Evolutionary conservation across 2,113 vertebrate species (phyloP).

Genomic region (Silurus asotus): DNA sequence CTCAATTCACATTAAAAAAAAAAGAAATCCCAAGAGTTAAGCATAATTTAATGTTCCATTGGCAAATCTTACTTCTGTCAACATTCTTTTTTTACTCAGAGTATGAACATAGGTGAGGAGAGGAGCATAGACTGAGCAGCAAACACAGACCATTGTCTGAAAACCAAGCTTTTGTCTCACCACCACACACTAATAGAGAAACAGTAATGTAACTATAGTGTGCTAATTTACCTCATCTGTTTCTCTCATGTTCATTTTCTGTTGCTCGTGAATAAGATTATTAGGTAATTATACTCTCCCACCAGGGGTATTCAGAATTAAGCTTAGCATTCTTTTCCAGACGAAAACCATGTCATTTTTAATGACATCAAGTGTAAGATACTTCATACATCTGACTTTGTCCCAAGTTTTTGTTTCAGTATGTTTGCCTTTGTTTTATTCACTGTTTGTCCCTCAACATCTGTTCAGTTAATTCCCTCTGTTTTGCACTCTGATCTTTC

Average conservation of each 20-base stretch:
- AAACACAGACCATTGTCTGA: neutral
- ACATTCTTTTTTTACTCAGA: neutral
- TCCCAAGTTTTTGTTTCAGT: neutral
- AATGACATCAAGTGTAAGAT: too few species aligned
- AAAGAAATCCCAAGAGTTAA: conserved; percentile 35
- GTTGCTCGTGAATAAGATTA: neutral
- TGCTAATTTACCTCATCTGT: neutral
- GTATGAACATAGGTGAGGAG: neutral
- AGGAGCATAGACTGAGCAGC: neutral
- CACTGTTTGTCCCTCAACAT: neutral
- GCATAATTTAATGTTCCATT: conserved; percentile 30
- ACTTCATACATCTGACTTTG: neutral
- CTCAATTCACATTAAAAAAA: conserved; percentile 15
- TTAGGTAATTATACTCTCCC: neutral
- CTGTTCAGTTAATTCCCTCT: neutral
- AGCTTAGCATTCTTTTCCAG: neutral
- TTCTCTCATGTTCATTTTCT: neutral
- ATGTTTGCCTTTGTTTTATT: neutral
- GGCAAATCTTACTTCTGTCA: neutral
- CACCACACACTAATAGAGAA: neutral
- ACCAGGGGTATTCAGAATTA: neutral
- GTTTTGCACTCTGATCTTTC: neutral
- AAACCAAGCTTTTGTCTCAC: neutral
- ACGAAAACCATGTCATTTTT: neutral
- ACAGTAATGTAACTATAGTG: neutral